A percentile compares a stretch with the other conserved stretches of the same genome.
Conservation (phyloP, 2,113 vertebrate genomes). For the Leucoraja erinaceus region DNA sequence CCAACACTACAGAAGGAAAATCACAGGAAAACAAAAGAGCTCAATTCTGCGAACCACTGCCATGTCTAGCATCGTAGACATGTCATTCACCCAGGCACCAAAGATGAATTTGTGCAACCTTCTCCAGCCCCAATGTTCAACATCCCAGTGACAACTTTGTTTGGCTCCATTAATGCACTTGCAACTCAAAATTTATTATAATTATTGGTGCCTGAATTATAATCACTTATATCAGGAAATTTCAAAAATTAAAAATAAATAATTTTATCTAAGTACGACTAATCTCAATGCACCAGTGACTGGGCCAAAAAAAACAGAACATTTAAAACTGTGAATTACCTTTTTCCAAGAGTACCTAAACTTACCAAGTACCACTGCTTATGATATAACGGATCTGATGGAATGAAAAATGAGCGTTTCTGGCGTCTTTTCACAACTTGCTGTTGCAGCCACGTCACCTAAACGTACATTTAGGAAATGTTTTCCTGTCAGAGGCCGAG, state of each 20-base stretch:
- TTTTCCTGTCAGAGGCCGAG: not conserved
- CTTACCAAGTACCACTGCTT: slow-evolving; percentile 72
- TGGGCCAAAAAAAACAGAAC: not conserved
- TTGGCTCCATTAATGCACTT: not conserved
- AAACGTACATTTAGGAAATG: not conserved
- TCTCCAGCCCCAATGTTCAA: not conserved
- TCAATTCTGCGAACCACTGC: not conserved
- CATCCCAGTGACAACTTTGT: not conserved
- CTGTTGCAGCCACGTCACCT: slow-evolving; percentile 68
- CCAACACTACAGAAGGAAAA: not conserved
- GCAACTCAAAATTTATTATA: not conserved
- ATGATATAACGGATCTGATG: slow-evolving; percentile 60
- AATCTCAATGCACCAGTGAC: not conserved
- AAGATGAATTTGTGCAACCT: too few relatives aligned
- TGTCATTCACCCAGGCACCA: not conserved
- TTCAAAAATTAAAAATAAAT: not conserved
- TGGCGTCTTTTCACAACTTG: slow-evolving; percentile 50
- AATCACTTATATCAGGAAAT: not conserved
- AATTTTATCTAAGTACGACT: not conserved
- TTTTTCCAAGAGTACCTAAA: not conserved
- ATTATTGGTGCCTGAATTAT: not conserved
- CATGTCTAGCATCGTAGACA: not conserved
- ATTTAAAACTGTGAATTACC: not conserved
- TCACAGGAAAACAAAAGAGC: not conserved
- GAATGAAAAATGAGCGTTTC: slow-evolving; percentile 45